Base-by-base conservation (phyloP, 30 jellyfish, hydroid and myxozoan species). In the Morbakka virulenta region DNA sequence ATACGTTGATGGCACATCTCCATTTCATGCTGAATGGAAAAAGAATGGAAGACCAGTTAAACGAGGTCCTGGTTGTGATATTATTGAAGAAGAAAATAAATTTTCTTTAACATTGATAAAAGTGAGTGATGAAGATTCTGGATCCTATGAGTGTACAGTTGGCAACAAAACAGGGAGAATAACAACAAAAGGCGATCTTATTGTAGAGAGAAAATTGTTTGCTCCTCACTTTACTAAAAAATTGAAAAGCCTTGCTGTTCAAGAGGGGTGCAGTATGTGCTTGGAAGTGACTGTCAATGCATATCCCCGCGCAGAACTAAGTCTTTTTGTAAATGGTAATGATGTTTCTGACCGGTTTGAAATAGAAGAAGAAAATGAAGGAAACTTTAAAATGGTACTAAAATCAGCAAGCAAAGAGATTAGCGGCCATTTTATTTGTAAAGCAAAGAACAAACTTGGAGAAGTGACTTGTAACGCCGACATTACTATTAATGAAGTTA, bases 161-260 rank as follows among this genome's bases (percentile, higher is more conserved):
- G 70, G 20, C 69, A 93, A 93, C 71, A 95, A 77, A 48, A 86
- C 89, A 1, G 99, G 99, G 2, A 57, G 72, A 2, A 79, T 75
- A 23, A 31, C 83, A 2, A 32, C 95, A 13, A 29, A 75, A 21
- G 95, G 83, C 0, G 84, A 53, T 32, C 70, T 93, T 50, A 64
- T 73, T 28, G 94, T 93, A 27, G 41, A 33, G 3, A 85, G 67
- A 67, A 69, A 47, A 0, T 73, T 64, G 14, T 13, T 52, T 14
- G 82, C 94, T 1, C 97, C 99, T 4, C 48, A 36, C 27, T 93
- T 93, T 74, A 0, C 53, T 25, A 68, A 63, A 61, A 70, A 33
- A 61, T 62, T 93, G 35, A 73, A 69, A 35, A 95, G 82, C 64
- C 48, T 50, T 27, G 86, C 50, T 12, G 50, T 85, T 2, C 53